phyloP scores from a whole-genome alignment of 2,888 invertebrate genomes.

The Erebia palarica region DNA sequence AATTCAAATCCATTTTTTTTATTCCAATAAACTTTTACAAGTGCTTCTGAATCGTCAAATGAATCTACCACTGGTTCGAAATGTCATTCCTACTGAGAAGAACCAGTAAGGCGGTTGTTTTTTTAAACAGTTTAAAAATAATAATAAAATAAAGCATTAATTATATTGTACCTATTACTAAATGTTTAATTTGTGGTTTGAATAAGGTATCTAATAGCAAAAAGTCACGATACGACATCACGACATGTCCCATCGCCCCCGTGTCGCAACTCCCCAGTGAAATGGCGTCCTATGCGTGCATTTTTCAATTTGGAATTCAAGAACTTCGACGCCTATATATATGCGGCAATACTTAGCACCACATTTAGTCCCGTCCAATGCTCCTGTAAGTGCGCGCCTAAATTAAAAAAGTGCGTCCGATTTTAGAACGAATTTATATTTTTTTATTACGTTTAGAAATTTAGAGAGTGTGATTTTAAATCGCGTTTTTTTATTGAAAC shows the following conservation, averaged over 20 bases:
- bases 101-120: no score
- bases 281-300: constrained; percentile 29
- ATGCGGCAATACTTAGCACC: constrained; percentile 52
- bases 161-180: no score
- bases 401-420: constrained; percentile 45
- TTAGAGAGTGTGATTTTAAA: constrained; percentile 7
- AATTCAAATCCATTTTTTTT: no score
- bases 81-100: no score
- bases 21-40: no score
- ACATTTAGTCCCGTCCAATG: constrained; percentile 58
- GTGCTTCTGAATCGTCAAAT: no score
- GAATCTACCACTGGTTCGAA: no score
- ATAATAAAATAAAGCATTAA: no score
- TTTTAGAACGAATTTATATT: constrained; percentile 30
- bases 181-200: no score
- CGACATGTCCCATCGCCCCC: neutral
- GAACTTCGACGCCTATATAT: constrained; percentile 55
- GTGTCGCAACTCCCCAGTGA: constrained; percentile 7
- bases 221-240: neutral
- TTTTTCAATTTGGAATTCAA: constrained; percentile 38
- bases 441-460: constrained; percentile 21
- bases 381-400: constrained; percentile 49
- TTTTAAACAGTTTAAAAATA: no score
- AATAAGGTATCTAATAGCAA: neutral
- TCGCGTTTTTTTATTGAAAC: constrained; percentile 1